Evolutionary conservation across 64 coral and sea anemone species (phyloP).

Genomic region (Dendronephthya gigantea): DNA sequence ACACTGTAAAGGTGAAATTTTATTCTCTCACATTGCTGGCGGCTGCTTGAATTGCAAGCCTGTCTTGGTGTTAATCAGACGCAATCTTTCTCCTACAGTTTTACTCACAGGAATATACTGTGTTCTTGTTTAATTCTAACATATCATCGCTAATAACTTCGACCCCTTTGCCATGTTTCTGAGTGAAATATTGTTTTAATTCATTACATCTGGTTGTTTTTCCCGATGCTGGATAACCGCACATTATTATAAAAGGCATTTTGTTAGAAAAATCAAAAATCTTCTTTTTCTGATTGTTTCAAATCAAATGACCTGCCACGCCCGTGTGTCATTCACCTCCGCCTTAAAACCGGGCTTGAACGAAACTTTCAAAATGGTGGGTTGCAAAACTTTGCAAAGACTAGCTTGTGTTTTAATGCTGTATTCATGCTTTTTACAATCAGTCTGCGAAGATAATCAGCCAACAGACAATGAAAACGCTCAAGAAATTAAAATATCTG

Average conservation of each 20-base stretch:
- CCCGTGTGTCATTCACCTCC: too few relatives aligned
- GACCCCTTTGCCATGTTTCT: not conserved
- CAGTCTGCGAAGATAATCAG: not conserved
- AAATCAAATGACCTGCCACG: too few relatives aligned
- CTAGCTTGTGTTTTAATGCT: not conserved
- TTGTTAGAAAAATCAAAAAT: not conserved
- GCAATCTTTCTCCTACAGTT: not conserved
- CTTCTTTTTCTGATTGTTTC: too few relatives aligned
- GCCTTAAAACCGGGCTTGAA: too few relatives aligned
- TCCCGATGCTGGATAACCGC: not conserved
- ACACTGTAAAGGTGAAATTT: too few relatives aligned
- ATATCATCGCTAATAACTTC: not conserved
- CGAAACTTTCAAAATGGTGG: not conserved
- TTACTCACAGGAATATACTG: not conserved
- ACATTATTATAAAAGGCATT: conserved; percentile 5
- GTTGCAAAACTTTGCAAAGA: not conserved
- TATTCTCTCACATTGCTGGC: too few relatives aligned
- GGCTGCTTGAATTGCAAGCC: too few relatives aligned
- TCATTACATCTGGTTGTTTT: not conserved
- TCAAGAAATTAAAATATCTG: not conserved
- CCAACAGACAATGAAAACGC: not conserved
- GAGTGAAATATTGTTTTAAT: not conserved
- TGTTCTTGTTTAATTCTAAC: not conserved
- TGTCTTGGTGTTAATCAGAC: too few relatives aligned
- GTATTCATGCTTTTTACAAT: not conserved